Base-by-base conservation (phyloP, 2,888 invertebrate genomes). In the Coenonympha arcania region DNA sequence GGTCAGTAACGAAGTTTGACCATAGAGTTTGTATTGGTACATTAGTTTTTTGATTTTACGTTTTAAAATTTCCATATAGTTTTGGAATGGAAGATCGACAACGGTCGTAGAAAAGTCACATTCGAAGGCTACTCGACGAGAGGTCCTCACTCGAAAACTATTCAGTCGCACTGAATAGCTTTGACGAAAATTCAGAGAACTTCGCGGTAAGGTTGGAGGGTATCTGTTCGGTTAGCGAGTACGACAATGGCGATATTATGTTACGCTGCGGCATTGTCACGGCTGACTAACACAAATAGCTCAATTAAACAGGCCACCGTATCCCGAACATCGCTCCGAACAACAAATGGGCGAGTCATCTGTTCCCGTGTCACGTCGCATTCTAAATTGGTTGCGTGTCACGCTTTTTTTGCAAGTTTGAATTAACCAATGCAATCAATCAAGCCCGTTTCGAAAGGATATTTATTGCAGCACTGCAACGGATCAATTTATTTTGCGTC, bases 261-360 rank as follows among this genome's bases (percentile, higher is more conserved):
- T 71, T 69, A 69, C 69, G 64, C 59, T 68, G 73, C 60, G 68
- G 68, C 64, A 64, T 65, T 72, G 73, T 73, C 71, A 73, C 71
- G 68, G 65, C 60, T 64, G 71, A 72, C 73, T 70, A 70, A 66
- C 79, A 79, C 79, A 79, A 82, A 83, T 79, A 74, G 80, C 79
- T 79, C 82, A 83, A 82, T 83, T 82, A 79, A 77, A 72, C 71
- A 61, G 66, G 65, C 66, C 71, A 68, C 67, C 68, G 66, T 65
- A 65, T 63, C 61, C 65, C 64, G 69, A 62, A 67, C 64, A 69
- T 68, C 66, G 67, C 63, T 56, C 59, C 60, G 65, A 44, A 63
- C 63, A 63, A 73, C 69, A 70, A 73, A 71, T 72, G 68, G 67
- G 58, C 64, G 64, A 61, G 62, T 69, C 76, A 73, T 76, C 70